Conservation (phyloP, 2,888 invertebrate genomes). For the Sinopyrophorus schimmeli region DNA sequence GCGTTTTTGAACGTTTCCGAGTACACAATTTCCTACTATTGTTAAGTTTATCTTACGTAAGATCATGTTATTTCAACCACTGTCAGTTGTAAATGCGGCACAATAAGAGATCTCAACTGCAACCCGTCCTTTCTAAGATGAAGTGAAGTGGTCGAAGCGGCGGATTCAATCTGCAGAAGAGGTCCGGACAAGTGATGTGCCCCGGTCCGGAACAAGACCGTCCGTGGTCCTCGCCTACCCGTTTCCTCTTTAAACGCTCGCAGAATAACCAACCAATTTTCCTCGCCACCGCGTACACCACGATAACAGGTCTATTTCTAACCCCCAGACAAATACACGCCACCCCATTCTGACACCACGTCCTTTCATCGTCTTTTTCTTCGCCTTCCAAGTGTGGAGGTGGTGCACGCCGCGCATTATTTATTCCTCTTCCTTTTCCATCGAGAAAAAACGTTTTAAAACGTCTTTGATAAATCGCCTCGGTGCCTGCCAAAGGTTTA, state of each 20-base stretch:
- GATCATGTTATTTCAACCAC: conserved; percentile 19
- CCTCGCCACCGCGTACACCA: conserved; percentile 44
- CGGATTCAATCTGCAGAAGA: conserved; percentile 44
- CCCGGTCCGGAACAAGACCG: conserved; percentile 40
- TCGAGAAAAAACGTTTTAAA: too few relatives aligned
- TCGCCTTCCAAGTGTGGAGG: too few relatives aligned
- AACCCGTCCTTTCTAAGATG: conserved; percentile 36
- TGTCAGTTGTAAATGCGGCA: conserved; percentile 21
- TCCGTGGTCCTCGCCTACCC: conserved; percentile 25
- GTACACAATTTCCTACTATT: background rate
- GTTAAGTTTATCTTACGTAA: conserved; percentile 6
- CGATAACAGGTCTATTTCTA: conserved; percentile 46
- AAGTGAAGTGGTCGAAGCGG: conserved; percentile 39
- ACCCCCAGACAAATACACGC: conserved; percentile 37
- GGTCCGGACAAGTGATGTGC: conserved; percentile 43
- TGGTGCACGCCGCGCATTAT: too few relatives aligned
- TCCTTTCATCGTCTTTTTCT: conserved; percentile 10
- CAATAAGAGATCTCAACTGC: conserved; percentile 31
- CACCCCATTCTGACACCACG: conserved; percentile 22
- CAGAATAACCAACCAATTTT: conserved; percentile 48
- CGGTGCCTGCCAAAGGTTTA: conserved; percentile 34
- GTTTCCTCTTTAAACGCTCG: conserved; percentile 36
- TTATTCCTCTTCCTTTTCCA: too few relatives aligned
- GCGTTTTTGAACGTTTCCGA: too few relatives aligned
- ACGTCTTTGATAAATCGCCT: conserved; percentile 27